These are phyloP conservation scores for Parnassius glacialis DNA, from an alignment of 2,888 invertebrate genomes.

Conservation along the genomic window DNA sequence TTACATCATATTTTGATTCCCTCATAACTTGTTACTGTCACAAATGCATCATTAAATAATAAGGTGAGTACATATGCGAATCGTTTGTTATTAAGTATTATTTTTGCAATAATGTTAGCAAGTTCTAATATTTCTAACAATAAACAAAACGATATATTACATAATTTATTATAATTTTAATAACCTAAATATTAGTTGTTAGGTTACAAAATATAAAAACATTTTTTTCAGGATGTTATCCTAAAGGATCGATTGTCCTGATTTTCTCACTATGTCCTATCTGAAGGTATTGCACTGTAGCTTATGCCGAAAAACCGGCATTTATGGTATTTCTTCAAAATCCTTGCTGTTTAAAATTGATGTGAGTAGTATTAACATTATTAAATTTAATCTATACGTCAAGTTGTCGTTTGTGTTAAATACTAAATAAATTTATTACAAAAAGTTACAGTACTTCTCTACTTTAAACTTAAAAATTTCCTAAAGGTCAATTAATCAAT, in stretches of 20 bases:
- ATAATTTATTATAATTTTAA: constrained; percentile 6
- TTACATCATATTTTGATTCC: no score
- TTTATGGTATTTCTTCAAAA: constrained; percentile 50
- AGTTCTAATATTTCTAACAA: constrained; percentile 9
- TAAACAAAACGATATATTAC: constrained; percentile 23
- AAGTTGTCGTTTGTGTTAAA: no score
- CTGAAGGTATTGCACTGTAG: constrained; percentile 66
- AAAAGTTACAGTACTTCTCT: no score
- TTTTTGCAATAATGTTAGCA: background rate
- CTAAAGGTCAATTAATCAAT: no score
- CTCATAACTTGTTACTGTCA: background rate
- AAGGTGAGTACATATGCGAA: constrained; percentile 12
- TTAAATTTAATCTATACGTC: no score
- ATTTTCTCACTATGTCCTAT: constrained; percentile 57
- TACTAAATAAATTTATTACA: no score
- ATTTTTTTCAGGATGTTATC: constrained; percentile 62
- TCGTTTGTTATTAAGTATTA: background rate
- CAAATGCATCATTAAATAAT: background rate
- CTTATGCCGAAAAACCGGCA: constrained; percentile 60
- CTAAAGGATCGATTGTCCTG: constrained; percentile 28
- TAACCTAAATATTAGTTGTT: background rate
- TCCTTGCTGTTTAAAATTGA: constrained; percentile 57
- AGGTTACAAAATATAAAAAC: background rate
- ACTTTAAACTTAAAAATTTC: no score
- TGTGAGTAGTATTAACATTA: constrained; percentile 45